phyloP scores from a whole-genome alignment of 2,113 vertebrate species.

The Dendrocopos noguchii region DNA sequence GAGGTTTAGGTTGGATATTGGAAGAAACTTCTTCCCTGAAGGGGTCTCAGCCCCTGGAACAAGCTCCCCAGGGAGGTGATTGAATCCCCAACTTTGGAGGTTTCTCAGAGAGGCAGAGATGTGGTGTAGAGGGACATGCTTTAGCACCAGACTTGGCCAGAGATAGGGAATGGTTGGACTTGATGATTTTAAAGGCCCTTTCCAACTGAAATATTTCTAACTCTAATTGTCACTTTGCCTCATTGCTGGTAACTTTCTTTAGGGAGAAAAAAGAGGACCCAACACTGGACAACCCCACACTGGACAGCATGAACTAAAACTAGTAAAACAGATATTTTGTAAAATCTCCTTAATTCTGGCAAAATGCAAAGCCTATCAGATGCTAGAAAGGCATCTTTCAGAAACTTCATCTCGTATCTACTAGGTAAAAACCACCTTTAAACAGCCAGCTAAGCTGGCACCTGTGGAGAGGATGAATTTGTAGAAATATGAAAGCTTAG shows the following conservation, averaged over 20 bases:
- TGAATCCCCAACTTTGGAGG: too few species aligned
- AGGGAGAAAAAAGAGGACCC: background rate
- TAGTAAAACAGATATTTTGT: background rate
- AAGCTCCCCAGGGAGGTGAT: too few species aligned
- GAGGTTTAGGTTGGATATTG: too few species aligned
- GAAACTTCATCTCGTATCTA: background rate
- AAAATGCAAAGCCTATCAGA: background rate
- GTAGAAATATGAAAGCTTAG: background rate
- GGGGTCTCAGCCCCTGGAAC: too few species aligned
- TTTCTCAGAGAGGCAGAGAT: too few species aligned
- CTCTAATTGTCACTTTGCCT: background rate
- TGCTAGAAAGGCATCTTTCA: background rate
- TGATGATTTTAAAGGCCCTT: too few species aligned
- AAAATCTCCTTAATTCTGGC: background rate
- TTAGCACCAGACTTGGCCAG: too few species aligned
- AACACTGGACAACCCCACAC: too few species aligned
- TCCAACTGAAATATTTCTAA: too few species aligned
- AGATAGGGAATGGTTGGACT: too few species aligned
- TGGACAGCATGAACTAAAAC: background rate
- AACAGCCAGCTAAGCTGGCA: background rate
- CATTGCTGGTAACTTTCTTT: background rate
- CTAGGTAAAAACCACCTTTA: background rate
- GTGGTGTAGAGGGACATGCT: too few species aligned
- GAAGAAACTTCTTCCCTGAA: too few species aligned
- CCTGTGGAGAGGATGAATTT: background rate